A percentile compares a stretch with the other conserved stretches of the same genome.
Evolutionary conservation across 2,113 vertebrate species (phyloP).

Genomic region (Motacilla tschutschensis): DNA sequence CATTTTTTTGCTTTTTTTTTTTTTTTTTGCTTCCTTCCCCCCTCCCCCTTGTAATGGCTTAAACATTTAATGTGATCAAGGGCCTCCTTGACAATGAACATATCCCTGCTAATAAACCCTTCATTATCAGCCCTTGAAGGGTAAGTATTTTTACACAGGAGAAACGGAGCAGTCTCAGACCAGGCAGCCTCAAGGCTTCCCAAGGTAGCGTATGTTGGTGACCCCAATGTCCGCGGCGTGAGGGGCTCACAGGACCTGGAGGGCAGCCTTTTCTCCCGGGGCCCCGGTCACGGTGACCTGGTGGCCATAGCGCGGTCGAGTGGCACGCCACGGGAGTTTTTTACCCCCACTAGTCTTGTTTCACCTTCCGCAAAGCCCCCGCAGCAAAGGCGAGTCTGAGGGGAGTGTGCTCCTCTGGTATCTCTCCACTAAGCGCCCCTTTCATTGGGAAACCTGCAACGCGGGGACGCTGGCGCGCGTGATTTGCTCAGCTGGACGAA

Average conservation of each 20-base stretch:
- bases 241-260: accelerated
- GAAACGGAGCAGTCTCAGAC: neutral
- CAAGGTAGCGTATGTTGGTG: accelerated
- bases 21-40: neutral
- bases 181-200: neutral
- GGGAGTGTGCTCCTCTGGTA: neutral
- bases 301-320: neutral
- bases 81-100: neutral
- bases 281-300: neutral
- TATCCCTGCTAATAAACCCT: neutral
- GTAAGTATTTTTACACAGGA: neutral
- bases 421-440: neutral
- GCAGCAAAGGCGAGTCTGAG: neutral
- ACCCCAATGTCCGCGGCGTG: accelerated
- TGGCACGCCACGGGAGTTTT: neutral
- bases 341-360: too few species aligned
- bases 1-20: neutral
- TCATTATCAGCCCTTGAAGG: neutral
- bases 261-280: neutral
- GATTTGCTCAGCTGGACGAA: slow-evolving; percentile 9
- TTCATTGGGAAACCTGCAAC: neutral
- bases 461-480: neutral
- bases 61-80: neutral
- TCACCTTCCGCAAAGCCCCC: neutral
- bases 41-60: neutral